phyloP scores from a whole-genome alignment of 1,140 invertebrate genomes.

The Dolichoris vasculosae region DNA sequence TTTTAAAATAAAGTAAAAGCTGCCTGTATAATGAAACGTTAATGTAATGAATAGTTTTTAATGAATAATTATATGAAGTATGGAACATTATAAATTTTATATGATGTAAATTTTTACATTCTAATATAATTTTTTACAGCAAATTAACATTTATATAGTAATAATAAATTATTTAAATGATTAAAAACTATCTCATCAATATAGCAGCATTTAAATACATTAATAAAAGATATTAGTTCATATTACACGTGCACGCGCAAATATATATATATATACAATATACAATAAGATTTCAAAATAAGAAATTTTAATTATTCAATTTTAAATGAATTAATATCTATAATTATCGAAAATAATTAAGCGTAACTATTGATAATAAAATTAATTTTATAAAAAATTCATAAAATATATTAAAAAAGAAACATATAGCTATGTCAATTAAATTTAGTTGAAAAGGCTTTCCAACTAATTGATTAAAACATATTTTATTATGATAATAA shows the following conservation, averaged over 20 bases:
- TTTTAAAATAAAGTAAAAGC: constrained; percentile 2
- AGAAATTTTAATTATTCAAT: too few species aligned
- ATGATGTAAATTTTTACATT: not conserved
- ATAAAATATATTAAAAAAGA: not conserved
- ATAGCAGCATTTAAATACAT: too few species aligned
- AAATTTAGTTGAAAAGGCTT: too few species aligned
- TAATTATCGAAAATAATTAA: not conserved
- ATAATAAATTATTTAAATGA: too few species aligned
- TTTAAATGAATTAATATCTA: not conserved
- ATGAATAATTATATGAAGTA: not conserved
- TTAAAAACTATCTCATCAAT: too few species aligned
- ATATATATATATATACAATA: too few species aligned
- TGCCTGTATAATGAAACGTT: not conserved
- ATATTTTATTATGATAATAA: too few species aligned
- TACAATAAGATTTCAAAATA: too few species aligned
- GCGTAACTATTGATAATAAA: not conserved
- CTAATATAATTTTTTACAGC: not conserved
- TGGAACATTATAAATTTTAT: not conserved
- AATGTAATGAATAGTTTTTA: not conserved
- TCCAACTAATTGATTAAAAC: too few species aligned
- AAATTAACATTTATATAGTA: too few species aligned
- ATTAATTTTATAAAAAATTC: not conserved
- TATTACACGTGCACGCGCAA: too few species aligned
- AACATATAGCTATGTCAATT: not conserved
- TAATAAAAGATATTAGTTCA: too few species aligned